phyloP scores from a whole-genome alignment of 2,888 invertebrate genomes.

The Ischnura elegans region DNA sequence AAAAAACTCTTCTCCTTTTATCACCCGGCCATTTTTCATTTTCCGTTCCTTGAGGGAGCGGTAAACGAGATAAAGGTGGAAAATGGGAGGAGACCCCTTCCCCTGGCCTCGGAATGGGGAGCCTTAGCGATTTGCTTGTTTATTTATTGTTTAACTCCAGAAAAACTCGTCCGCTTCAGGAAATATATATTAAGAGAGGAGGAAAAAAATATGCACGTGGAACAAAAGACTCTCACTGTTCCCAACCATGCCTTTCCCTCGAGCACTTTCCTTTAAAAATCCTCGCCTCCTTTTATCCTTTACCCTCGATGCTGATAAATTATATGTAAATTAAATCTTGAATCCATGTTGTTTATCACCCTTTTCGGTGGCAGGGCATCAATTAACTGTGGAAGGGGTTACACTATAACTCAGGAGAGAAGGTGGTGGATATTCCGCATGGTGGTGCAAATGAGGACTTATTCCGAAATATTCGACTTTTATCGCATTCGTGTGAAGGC shows the following conservation, averaged over 20 bases:
- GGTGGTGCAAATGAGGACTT: not conserved
- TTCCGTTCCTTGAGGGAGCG: constrained; percentile 49
- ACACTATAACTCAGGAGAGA: not conserved
- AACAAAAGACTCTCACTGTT: not conserved
- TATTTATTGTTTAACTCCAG: constrained; percentile 66
- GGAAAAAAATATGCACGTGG: too few relatives aligned
- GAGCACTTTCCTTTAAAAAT: not conserved
- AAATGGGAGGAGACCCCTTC: not conserved
- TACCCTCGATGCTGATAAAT: constrained; percentile 22
- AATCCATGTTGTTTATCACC: not conserved
- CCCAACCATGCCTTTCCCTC: not conserved
- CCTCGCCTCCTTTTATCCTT: not conserved
- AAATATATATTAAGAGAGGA: not conserved
- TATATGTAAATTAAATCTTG: constrained; percentile 1
- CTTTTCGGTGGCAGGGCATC: not conserved
- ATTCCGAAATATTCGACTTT: not conserved
- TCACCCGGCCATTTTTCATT: constrained; percentile 56
- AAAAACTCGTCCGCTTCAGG: constrained; percentile 38
- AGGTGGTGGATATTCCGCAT: not conserved
- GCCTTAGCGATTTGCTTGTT: constrained; percentile 59
- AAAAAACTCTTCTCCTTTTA: constrained; percentile 55
- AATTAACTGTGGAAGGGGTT: not conserved
- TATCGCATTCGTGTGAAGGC: not conserved
- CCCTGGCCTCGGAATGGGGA: not conserved
- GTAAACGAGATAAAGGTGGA: not conserved